A percentile compares a stretch with the other conserved stretches of the same genome.
Evolutionary conservation across 2,888 invertebrate species (phyloP).

Genomic region (Xylophagus ater): DNA sequence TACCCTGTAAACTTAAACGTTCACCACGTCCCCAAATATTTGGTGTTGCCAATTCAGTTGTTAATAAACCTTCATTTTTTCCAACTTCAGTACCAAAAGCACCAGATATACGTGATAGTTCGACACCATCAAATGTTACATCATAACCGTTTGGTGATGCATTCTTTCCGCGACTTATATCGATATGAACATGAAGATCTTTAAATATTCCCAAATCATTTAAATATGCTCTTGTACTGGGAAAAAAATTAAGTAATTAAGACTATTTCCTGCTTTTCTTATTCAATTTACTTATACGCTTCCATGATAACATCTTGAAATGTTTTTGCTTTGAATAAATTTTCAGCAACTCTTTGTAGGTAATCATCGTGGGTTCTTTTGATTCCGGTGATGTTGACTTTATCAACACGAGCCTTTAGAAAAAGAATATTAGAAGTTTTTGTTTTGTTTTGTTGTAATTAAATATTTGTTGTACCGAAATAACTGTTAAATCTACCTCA

Average conservation of each 20-base stretch:
- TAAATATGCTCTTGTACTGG: slow-evolving; percentile 59
- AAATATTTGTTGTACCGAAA: too few relatives aligned
- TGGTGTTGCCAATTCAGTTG: slow-evolving; percentile 55
- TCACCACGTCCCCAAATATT: slow-evolving; percentile 86
- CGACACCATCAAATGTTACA: slow-evolving; percentile 73
- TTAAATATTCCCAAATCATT: slow-evolving; percentile 83
- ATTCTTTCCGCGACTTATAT: slow-evolving; percentile 68
- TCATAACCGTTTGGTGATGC: slow-evolving; percentile 72
- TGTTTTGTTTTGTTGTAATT: too few relatives aligned
- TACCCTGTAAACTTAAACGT: slow-evolving; percentile 67
- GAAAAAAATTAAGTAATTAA: slow-evolving; percentile 17
- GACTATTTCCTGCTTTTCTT: neutral
- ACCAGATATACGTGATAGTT: slow-evolving; percentile 70
- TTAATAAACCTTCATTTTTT: slow-evolving; percentile 79
- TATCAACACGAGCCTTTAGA: slow-evolving; percentile 63
- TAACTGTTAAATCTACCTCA: too few relatives aligned
- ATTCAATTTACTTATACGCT: slow-evolving; percentile 47
- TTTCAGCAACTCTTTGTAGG: slow-evolving; percentile 62
- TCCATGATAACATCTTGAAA: slow-evolving; percentile 73
- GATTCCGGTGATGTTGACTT: slow-evolving; percentile 75
- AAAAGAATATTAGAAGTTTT: too few relatives aligned
- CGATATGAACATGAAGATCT: slow-evolving; percentile 73
- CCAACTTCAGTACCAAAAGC: slow-evolving; percentile 79
- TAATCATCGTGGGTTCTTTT: slow-evolving; percentile 82
- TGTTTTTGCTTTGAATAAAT: slow-evolving; percentile 71